Evolutionary conservation across 2,888 invertebrate genomes (phyloP).

Genomic region (Microplitis deprimator): DNA sequence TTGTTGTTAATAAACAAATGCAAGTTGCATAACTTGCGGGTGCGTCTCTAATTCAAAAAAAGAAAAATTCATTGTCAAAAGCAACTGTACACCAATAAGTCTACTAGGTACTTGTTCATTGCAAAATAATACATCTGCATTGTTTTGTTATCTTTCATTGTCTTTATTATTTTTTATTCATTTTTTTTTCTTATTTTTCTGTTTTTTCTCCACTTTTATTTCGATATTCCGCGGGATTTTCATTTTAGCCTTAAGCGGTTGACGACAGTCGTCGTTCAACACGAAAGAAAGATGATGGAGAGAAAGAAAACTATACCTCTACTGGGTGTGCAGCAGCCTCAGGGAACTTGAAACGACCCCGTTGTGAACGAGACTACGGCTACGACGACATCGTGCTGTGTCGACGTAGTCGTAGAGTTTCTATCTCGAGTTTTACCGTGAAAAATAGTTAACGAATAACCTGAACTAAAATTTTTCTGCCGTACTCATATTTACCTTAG

Average conservation of each 20-base stretch:
- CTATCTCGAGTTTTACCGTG: conserved; percentile 45
- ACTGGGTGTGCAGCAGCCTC: conserved; percentile 41
- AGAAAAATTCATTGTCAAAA: conserved; percentile 3
- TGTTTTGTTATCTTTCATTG: conserved; percentile 32
- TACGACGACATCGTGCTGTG: conserved; percentile 47
- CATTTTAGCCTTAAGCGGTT: conserved; percentile 43
- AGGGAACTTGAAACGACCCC: conserved; percentile 56
- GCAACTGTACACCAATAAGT: conserved; percentile 26
- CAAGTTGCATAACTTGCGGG: conserved; percentile 5
- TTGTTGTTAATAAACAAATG: background rate
- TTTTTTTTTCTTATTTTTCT: conserved; percentile 29
- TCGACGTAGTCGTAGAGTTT: conserved; percentile 22
- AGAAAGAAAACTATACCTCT: conserved; percentile 34
- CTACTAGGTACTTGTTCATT: conserved; percentile 17
- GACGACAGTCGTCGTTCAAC: conserved; percentile 42
- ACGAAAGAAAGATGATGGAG: conserved; percentile 40
- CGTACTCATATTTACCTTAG: background rate
- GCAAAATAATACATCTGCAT: conserved; percentile 27
- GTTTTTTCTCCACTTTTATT: conserved; percentile 39
- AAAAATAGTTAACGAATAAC: conserved; percentile 51
- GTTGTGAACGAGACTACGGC: conserved; percentile 41
- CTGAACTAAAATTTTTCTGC: conserved; percentile 43
- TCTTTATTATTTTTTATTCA: conserved; percentile 27
- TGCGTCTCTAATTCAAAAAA: conserved; percentile 7
- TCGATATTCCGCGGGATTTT: conserved; percentile 45